A percentile compares a stretch with the other conserved stretches of the same genome.
Evolutionary conservation across 2,113 vertebrate species (phyloP).

Genomic region (Phyllostomus hastatus): DNA sequence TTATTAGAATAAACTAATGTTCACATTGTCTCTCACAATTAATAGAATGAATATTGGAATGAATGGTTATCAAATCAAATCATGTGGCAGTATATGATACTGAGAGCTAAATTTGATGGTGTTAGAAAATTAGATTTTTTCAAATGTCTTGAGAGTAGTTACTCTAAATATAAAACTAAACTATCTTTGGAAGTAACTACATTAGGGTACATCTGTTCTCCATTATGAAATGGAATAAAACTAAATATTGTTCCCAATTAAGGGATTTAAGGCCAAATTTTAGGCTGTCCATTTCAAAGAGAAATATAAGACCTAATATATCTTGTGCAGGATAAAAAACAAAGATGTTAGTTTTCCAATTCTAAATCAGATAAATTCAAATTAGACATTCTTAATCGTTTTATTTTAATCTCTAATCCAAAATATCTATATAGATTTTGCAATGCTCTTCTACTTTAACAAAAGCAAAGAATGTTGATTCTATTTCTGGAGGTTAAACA

Average conservation of each 20-base stretch:
- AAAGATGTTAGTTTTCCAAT: constrained; percentile 8
- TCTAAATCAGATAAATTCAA: neutral
- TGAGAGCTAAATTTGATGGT: constrained; percentile 25
- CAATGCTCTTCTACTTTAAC: neutral
- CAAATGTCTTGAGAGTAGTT: constrained; percentile 43
- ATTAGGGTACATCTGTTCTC: constrained; percentile 58
- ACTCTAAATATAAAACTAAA: constrained; percentile 50
- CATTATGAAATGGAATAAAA: constrained; percentile 55
- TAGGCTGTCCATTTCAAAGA: constrained; percentile 10
- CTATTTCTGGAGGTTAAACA: constrained; percentile 16
- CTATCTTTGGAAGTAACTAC: constrained; percentile 39
- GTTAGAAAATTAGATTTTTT: constrained; percentile 44
- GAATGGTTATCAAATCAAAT: neutral
- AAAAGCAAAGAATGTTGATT: neutral
- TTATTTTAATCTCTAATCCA: neutral
- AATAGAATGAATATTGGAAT: neutral
- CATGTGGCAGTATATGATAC: neutral
- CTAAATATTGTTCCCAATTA: constrained; percentile 51
- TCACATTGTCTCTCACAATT: constrained; percentile 10
- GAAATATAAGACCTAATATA: neutral
- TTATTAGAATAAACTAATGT: neutral
- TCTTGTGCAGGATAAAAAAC: neutral
- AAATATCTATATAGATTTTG: neutral
- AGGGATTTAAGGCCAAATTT: constrained; percentile 29
- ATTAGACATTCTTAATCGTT: neutral